Percentiles rank a stretch among this genome's conserved stretches.
These are phyloP conservation scores for Apodemia zela DNA, from an alignment of 2,888 invertebrate species.

Conservation along the genomic window DNA sequence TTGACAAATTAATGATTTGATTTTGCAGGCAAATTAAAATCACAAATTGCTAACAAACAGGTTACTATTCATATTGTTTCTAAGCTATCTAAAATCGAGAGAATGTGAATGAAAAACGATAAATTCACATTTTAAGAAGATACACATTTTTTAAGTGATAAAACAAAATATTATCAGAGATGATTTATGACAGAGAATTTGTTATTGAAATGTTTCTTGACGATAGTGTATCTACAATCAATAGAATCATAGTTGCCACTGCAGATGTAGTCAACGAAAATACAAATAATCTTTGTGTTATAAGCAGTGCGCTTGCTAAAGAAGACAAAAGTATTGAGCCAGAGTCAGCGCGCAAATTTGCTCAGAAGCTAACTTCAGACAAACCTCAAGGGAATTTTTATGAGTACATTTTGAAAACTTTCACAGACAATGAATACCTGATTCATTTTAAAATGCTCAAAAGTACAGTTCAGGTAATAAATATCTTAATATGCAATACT, in stretches of 20 bases:
- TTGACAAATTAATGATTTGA: too few species aligned
- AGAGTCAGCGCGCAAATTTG: conserved; percentile 22
- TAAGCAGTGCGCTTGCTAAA: conserved; percentile 43
- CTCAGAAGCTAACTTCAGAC: conserved; percentile 25
- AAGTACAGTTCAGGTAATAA: conserved; percentile 55
- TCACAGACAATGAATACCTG: conserved; percentile 52
- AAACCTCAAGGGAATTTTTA: conserved; percentile 40
- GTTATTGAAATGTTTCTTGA: conserved; percentile 63
- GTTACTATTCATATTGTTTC: too few species aligned
- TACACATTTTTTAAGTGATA: neutral
- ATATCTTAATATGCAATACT: neutral
- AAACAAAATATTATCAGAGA: conserved; percentile 25
- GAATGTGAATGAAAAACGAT: too few species aligned
- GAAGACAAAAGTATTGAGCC: conserved; percentile 34
- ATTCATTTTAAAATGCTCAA: conserved; percentile 56
- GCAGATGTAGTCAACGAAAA: conserved; percentile 62
- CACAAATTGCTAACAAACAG: too few species aligned
- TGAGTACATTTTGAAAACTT: conserved; percentile 49
- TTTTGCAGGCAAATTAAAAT: too few species aligned
- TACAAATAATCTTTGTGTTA: conserved; percentile 49
- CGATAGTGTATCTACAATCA: conserved; percentile 54
- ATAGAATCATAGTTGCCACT: conserved; percentile 56
- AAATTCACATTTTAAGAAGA: neutral
- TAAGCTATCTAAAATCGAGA: too few species aligned
- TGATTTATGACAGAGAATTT: conserved; percentile 61